Conservation (phyloP, 2,888 invertebrate species). For the Pollenia amentaria region DNA sequence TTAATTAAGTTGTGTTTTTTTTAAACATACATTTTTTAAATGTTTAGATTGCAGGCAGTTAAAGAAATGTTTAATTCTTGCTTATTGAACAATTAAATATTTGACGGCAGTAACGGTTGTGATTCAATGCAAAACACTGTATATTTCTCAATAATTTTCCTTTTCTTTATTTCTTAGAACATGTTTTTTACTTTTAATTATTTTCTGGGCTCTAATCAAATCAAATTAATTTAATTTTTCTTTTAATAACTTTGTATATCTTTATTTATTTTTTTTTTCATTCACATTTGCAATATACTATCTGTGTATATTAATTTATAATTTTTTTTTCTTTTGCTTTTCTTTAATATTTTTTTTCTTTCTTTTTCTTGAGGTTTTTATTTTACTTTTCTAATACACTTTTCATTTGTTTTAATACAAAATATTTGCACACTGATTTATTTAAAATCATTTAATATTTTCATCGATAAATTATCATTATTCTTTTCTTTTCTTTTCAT, state of each 20-base stretch:
- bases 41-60: slow-evolving; percentile 33
- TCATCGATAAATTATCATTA: slow-evolving; percentile 43
- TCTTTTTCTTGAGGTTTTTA: neutral
- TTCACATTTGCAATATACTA: slow-evolving; percentile 2
- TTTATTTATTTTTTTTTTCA: neutral
- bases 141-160: neutral
- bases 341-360: neutral
- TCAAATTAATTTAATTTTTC: neutral
- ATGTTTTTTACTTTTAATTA: slow-evolving; percentile 4
- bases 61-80: slow-evolving; percentile 16
- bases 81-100: slow-evolving; percentile 9
- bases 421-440: slow-evolving; percentile 33
- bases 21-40: slow-evolving; percentile 49
- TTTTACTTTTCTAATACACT: slow-evolving; percentile 18
- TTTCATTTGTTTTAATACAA: slow-evolving; percentile 12
- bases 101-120: slow-evolving; percentile 65
- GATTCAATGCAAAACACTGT: slow-evolving; percentile 7
- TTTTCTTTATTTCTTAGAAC: neutral
- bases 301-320: slow-evolving; percentile 7
- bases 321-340: slow-evolving; percentile 1
- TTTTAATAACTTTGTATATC: slow-evolving; percentile 6
- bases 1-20: neutral
- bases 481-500: slow-evolving; percentile 9
- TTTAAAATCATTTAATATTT: slow-evolving; percentile 36
- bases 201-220: slow-evolving; percentile 14